phyloP scores from a whole-genome alignment of 2,113 vertebrate genomes.

The Myotis davidii region DNA sequence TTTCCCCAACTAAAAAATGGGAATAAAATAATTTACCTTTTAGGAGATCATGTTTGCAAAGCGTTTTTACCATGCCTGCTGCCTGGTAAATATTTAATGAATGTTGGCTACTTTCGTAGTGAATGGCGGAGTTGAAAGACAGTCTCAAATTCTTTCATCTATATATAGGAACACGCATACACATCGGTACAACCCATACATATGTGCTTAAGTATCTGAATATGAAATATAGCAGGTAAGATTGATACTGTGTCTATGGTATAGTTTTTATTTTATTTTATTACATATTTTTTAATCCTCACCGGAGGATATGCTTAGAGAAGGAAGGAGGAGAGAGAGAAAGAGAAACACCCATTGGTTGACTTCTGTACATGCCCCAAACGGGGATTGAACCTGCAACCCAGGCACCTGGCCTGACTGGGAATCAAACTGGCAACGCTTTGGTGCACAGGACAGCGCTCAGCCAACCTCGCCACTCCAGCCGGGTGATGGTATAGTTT shows the following conservation, averaged over 20 bases:
- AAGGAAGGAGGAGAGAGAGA: too few species aligned
- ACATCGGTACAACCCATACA: not conserved
- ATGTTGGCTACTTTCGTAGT: not conserved
- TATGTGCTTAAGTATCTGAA: not conserved
- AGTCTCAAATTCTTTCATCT: not conserved
- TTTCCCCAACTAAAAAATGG: not conserved
- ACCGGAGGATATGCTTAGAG: too few species aligned
- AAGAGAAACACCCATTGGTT: too few species aligned
- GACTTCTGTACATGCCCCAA: too few species aligned
- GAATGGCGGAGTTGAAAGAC: not conserved
- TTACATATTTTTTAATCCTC: too few species aligned
- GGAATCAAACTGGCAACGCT: too few species aligned
- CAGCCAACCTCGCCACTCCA: too few species aligned
- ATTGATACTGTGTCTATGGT: not conserved
- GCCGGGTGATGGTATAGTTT: not conserved
- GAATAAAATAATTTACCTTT: not conserved
- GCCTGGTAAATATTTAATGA: not conserved
- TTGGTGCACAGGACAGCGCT: too few species aligned
- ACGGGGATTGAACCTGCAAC: too few species aligned
- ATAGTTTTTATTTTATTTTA: not conserved
- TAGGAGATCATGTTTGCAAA: not conserved
- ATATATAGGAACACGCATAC: not conserved
- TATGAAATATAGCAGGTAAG: not conserved
- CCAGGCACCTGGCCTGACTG: too few species aligned
- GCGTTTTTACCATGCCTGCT: not conserved